Evolutionary conservation across 2,797 vertebrate genomes (phyloP), one percentile per base, ranked within the genome.

Genomic region (Eospalax fontanierii): DNA sequence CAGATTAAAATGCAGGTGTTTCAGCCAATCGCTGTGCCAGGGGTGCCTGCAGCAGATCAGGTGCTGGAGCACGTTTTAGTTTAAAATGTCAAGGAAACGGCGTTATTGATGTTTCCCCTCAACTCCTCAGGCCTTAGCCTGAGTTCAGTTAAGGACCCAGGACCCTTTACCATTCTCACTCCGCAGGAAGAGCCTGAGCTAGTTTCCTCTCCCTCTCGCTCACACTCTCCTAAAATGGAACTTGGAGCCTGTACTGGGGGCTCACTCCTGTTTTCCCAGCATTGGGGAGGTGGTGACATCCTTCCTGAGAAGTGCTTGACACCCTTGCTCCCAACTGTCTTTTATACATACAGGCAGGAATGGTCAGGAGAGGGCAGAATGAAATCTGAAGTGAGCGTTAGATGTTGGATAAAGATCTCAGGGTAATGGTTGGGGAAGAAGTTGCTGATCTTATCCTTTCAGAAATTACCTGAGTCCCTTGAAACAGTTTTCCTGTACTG

Each of bases 381-480:
- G 80, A 86, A 21, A 18, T 63, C 79, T 80, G 76, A 43, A 18
- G 86, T 84, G 71, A 33, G 73, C 81, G 18, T 50, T 63, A 76
- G 75, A 89, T 33, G 46, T 50, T 84, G 54, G 21, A 9, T 54
- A 26, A 88, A 57, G n/a, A 28, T 88, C 26, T 50, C 40, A 68
- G 66, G 30, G 14, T 33, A 4, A 33, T 66, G 61, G 35, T n/a
- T 43, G 9, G 59, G 35, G 54, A 22, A 85, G 38, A 84, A 28
- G 61, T 86, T 70, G 83, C 54, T 50, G 80, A 30, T 38, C 12
- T 76, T 91, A 30, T 66, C 33, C 66, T 92, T 90, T 94, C 43
- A 80, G 63, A 96, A 86, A 22, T 76, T 74, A 35, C 19, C 78
- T 71, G 84, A 43, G 22, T 78, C 54, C 54, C 57, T 66, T 66